A percentile compares a stretch with the other conserved stretches of the same genome.
phyloP scores from a whole-genome alignment of 2,113 vertebrate genomes.

The Thalassoma bifasciatum region DNA sequence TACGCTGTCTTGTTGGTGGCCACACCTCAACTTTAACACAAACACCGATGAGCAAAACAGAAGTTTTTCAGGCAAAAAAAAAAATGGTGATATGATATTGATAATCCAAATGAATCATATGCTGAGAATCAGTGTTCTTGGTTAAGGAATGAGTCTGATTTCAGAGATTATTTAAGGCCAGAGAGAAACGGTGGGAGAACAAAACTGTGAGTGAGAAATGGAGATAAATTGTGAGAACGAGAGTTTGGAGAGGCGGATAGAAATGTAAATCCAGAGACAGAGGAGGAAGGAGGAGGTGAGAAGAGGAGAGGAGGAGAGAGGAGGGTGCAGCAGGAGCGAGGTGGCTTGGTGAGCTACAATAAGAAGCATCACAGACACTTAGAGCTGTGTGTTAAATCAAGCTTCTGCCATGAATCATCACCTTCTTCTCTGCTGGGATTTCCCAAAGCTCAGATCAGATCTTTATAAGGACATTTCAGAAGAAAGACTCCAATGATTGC shows the following conservation, averaged over 20 bases:
- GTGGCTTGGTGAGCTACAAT: not conserved
- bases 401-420: slow-evolving; percentile 35
- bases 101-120: not conserved
- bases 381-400: slow-evolving; percentile 27
- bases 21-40: no score
- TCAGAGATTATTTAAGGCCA: slow-evolving; percentile 1
- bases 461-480: not conserved
- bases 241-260: slow-evolving; percentile 43
- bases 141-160: slow-evolving; percentile 1
- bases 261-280: slow-evolving; percentile 18
- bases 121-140: not conserved
- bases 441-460: slow-evolving; percentile 10
- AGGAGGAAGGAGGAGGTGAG: slow-evolving; percentile 37
- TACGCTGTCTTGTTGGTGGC: no score
- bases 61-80: not conserved
- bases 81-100: not conserved
- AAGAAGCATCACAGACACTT: slow-evolving; percentile 12
- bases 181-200: not conserved
- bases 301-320: slow-evolving; percentile 38
- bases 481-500: not conserved
- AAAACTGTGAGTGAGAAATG: not conserved
- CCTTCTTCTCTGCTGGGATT: slow-evolving; percentile 22
- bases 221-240: slow-evolving; percentile 24
- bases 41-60: no score
- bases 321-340: slow-evolving; percentile 8